These are phyloP conservation scores for Sarcophaga peregrina DNA, from an alignment of 1,140 invertebrate species.

Conservation along the genomic window DNA sequence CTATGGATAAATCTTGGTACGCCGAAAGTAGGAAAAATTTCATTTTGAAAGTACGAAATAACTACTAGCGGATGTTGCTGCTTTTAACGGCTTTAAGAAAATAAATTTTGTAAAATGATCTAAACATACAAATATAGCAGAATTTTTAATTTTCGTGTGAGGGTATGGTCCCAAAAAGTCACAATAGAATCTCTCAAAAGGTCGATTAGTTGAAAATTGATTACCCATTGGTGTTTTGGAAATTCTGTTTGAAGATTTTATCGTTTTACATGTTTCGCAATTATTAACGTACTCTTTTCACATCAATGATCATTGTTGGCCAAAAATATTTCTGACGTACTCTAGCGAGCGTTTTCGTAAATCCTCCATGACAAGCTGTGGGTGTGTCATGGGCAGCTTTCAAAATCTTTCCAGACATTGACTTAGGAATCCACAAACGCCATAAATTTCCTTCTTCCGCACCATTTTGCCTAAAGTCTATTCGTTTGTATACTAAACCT, in stretches of 20 bases:
- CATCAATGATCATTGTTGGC: constrained; percentile 2
- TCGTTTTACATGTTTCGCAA: constrained; percentile 11
- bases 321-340: constrained; percentile 26
- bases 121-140: neutral
- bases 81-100: constrained; percentile 13
- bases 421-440: constrained; percentile 21
- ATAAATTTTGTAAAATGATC: constrained; percentile 17
- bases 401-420: neutral
- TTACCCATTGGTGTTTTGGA: constrained; percentile 9
- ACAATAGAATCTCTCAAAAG: constrained; percentile 39
- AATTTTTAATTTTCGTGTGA: neutral
- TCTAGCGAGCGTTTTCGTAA: neutral
- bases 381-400: neutral
- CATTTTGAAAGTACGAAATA: constrained; percentile 10
- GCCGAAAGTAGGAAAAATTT: neutral
- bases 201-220: constrained; percentile 29
- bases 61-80: neutral
- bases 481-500: no score
- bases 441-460: neutral
- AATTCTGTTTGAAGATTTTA: constrained; percentile 17
- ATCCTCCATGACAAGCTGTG: constrained; percentile 6
- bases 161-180: constrained; percentile 11
- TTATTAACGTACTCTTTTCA: neutral
- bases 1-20: neutral
- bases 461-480: neutral